Evolutionary conservation across 2,113 vertebrate species (phyloP).

Genomic region (Indicator maculatus): DNA sequence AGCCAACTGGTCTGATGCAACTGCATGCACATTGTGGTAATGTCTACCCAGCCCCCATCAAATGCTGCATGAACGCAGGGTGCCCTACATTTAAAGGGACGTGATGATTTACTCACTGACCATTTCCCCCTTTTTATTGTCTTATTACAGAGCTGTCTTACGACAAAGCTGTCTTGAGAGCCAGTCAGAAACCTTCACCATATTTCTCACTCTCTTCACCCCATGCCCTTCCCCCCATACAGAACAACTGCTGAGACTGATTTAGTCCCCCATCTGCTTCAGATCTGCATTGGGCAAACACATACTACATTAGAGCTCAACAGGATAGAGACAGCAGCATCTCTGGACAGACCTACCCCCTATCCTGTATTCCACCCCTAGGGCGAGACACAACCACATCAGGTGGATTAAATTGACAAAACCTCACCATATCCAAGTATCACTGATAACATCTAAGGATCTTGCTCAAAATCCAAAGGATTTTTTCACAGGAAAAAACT

Average conservation of each 20-base stretch:
- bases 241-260: background rate
- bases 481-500: background rate
- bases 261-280: background rate
- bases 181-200: background rate
- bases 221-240: background rate
- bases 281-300: background rate
- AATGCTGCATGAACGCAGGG: background rate
- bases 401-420: background rate
- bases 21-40: background rate
- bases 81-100: background rate
- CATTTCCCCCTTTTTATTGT: background rate
- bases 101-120: accelerated
- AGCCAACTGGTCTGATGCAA: background rate
- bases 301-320: background rate
- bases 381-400: background rate
- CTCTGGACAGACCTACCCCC: background rate
- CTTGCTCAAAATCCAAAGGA: background rate
- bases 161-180: background rate
- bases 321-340: background rate
- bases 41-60: background rate
- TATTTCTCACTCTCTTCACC: background rate
- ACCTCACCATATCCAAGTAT: accelerated
- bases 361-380: background rate
- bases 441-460: background rate
- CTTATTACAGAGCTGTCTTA: background rate